phyloP scores from a whole-genome alignment of 2,888 invertebrate species.

The Dasypolia templi region DNA sequence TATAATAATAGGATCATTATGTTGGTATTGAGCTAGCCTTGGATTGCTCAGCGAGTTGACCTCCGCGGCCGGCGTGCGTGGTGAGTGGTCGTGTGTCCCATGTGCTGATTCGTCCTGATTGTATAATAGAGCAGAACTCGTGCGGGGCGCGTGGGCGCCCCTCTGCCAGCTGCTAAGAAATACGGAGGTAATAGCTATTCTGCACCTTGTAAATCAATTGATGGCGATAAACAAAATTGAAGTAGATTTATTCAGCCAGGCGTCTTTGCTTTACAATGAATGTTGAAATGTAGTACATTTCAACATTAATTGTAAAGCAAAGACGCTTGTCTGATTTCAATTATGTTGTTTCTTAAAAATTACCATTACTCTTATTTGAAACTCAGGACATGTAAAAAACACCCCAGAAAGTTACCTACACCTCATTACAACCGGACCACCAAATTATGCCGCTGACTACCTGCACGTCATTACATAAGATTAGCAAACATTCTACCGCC shows the following conservation, averaged over 20 bases:
- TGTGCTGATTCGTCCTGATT: slow-evolving; percentile 88
- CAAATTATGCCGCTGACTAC: slow-evolving; percentile 19
- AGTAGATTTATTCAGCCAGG: slow-evolving; percentile 46
- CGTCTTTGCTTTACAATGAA: slow-evolving; percentile 17
- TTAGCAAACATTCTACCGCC: slow-evolving; percentile 64
- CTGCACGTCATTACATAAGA: slow-evolving; percentile 44
- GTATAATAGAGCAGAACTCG: slow-evolving; percentile 86
- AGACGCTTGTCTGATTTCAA: slow-evolving; percentile 1
- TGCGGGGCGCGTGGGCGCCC: slow-evolving; percentile 88
- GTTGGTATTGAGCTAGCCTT: slow-evolving; percentile 61
- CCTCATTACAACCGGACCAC: not conserved
- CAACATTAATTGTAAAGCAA: too few species aligned
- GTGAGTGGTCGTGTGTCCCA: slow-evolving; percentile 68
- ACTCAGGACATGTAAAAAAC: not conserved
- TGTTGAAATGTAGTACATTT: not conserved
- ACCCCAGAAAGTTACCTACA: not conserved
- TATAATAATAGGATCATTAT: slow-evolving; percentile 53
- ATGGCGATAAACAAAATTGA: slow-evolving; percentile 60
- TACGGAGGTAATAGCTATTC: slow-evolving; percentile 77
- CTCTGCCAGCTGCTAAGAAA: slow-evolving; percentile 81
- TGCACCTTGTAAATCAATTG: slow-evolving; percentile 73
- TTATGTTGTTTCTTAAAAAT: not conserved
- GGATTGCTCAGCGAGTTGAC: slow-evolving; percentile 63
- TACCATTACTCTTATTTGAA: not conserved
- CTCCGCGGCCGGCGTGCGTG: slow-evolving; percentile 52